Base-by-base conservation (phyloP, 2,797 vertebrate species). In the Cirrhinus mrigala region DNA sequence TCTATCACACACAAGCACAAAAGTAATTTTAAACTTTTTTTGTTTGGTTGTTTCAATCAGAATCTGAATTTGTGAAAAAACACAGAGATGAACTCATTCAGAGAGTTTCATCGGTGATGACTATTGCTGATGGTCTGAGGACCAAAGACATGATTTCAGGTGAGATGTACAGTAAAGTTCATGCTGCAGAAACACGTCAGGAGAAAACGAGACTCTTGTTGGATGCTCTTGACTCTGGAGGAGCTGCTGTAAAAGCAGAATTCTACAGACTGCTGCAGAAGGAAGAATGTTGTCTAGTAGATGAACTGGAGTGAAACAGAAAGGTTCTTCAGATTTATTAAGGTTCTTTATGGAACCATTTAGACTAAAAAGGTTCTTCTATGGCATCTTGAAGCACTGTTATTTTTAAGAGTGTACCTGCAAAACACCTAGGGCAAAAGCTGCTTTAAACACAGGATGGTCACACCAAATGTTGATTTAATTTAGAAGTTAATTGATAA, bases 111-210 rank as follows among this genome's bases (percentile, higher is more conserved):
- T 79, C 37, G 1, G 81, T 83, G 7, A 66, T 76, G 81, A 46
- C 58, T 22, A 76, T 89, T 37, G 85, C 85, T 40, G 87, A 88
- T n/a, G 12, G 6, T 27, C 66, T 89, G 15, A 77, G 0, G 9
- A 68, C 27, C n/a, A 86, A 68, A n/a, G 3, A 66, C 6, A 80
- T 88, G 54, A 79, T 89, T 1, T 22, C 15, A 18, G 1, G 16
- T 16, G 85, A 85, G 79, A 52, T 24, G 27, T 88, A 85, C 46
- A 76, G 9, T n/a, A 6, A 54, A 1, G 64, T 89, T 44, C 4
- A 29, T 9, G 11, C 46, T 56, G n/a, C 40, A 76, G 0, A 29
- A 75, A 78, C 69, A 14, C 2, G 33, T 18, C 64, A 86, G 24
- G 12, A 81, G 1, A 33, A 87, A 74, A 88, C 87, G 85, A 84